These are phyloP conservation scores for Manacus vitellinus DNA, from an alignment of 2,113 vertebrate species.

Conservation along the genomic window DNA sequence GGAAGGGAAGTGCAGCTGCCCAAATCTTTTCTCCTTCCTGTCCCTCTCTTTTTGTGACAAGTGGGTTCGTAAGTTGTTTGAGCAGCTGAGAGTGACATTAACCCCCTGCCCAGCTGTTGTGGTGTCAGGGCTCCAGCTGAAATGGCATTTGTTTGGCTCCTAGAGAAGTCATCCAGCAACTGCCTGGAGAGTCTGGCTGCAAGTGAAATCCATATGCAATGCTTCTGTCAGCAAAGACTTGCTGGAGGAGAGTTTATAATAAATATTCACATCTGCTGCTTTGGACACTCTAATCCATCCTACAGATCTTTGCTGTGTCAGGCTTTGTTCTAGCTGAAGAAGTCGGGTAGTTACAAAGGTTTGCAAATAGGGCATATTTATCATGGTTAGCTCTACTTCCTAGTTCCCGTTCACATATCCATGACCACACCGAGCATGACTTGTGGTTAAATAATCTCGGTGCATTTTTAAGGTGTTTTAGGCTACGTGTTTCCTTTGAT, in stretches of 20 bases:
- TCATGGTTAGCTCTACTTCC: slow-evolving; percentile 71
- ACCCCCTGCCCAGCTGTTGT: not conserved
- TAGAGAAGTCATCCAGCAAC: slow-evolving; percentile 35
- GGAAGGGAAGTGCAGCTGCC: not conserved
- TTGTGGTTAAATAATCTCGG: slow-evolving; percentile 23
- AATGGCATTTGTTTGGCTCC: slow-evolving; percentile 55
- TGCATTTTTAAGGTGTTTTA: not conserved
- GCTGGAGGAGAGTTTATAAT: slow-evolving; percentile 70
- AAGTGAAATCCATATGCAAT: slow-evolving; percentile 66
- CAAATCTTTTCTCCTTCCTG: not conserved
- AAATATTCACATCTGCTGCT: slow-evolving; percentile 80
- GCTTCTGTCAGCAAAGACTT: slow-evolving; percentile 75
- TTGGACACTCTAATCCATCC: slow-evolving; percentile 81
- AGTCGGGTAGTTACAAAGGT: slow-evolving; percentile 67
- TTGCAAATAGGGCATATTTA: slow-evolving; percentile 74
- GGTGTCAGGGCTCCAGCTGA: not conserved
- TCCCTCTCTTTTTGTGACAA: not conserved
- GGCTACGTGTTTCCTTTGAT: not conserved
- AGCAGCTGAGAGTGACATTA: slow-evolving; percentile 29
- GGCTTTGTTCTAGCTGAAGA: slow-evolving; percentile 78
- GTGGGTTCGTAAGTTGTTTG: not conserved
- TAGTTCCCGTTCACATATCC: slow-evolving; percentile 28
- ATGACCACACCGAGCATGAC: not conserved
- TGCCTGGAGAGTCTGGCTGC: slow-evolving; percentile 43
- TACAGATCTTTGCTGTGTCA: slow-evolving; percentile 78